Evolutionary conservation across 2,797 vertebrate species (phyloP).

Genomic region (Scolopax rusticola): DNA sequence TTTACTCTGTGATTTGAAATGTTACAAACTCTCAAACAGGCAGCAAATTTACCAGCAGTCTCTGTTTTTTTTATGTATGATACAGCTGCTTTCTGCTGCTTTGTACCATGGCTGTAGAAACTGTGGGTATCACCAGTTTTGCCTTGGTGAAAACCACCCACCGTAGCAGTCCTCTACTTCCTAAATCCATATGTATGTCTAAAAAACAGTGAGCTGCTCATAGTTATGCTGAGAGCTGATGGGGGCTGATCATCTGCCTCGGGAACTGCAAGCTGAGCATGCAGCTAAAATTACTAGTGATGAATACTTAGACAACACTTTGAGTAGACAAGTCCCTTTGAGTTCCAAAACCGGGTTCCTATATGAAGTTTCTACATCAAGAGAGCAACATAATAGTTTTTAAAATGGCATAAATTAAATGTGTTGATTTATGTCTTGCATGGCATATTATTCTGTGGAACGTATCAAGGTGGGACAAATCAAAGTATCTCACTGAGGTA

Average conservation of each 20-base stretch:
- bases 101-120: not conserved
- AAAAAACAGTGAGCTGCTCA: accelerated
- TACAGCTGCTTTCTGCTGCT: not conserved
- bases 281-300: not conserved
- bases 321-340: not conserved
- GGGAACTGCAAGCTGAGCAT: not conserved
- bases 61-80: not conserved
- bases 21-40: not conserved
- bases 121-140: not conserved
- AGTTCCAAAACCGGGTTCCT: not conserved
- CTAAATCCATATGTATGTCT: not conserved
- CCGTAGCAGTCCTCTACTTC: not conserved
- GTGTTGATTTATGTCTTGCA: not conserved
- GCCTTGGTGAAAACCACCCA: not conserved
- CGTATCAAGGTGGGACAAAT: not conserved
- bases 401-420: not conserved
- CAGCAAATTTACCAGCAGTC: not conserved
- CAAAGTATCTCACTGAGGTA: not conserved
- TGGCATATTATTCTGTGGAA: not conserved
- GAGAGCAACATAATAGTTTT: not conserved
- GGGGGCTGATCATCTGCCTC: not conserved
- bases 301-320: not conserved
- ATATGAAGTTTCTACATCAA: not conserved
- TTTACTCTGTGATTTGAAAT: not conserved
- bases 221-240: not conserved